phyloP scores from a whole-genome alignment of 2,888 invertebrate genomes.

The Synanthedon andrenaeformis region DNA sequence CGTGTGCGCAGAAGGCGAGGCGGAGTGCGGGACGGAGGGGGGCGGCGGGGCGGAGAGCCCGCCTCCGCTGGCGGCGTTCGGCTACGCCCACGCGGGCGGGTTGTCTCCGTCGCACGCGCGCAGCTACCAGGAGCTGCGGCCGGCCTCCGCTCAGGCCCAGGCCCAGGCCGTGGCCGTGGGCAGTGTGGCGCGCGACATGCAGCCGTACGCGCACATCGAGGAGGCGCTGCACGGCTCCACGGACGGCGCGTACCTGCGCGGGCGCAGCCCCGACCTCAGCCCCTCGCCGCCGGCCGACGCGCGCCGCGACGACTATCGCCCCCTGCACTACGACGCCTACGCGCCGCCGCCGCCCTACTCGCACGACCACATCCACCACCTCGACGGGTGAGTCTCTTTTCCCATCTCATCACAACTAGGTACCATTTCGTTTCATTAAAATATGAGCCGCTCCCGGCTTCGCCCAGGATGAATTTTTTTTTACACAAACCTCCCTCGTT shows the following conservation, averaged over 20 bases:
- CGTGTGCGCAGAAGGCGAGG: slow-evolving; percentile 50
- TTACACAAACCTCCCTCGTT: no score
- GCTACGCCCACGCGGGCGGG: slow-evolving; percentile 45
- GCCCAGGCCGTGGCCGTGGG: slow-evolving; percentile 10
- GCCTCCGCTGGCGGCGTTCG: slow-evolving; percentile 44
- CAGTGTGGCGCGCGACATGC: slow-evolving; percentile 49
- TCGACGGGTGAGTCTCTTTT: slow-evolving; percentile 39
- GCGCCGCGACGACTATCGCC: slow-evolving; percentile 46
- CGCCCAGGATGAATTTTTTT: no score
- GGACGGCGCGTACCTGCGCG: slow-evolving; percentile 38
- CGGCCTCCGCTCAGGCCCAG: slow-evolving; percentile 11
- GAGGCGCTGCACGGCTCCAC: slow-evolving; percentile 35
- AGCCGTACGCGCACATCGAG: slow-evolving; percentile 53
- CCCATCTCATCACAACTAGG: not conserved
- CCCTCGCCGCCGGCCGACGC: slow-evolving; percentile 28
- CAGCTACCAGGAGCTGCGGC: slow-evolving; percentile 64
- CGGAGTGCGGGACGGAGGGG: slow-evolving; percentile 17
- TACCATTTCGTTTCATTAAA: slow-evolving; percentile 1
- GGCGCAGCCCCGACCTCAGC: slow-evolving; percentile 39
- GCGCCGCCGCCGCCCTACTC: slow-evolving; percentile 35
- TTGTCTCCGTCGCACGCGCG: slow-evolving; percentile 52
- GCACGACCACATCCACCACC: slow-evolving; percentile 42
- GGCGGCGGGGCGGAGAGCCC: slow-evolving; percentile 42
- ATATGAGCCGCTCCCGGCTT: no score
- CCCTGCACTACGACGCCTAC: slow-evolving; percentile 48